Percentiles rank a stretch among this genome's conserved stretches.
Evolutionary conservation across 2,113 vertebrate species (phyloP).

Genomic region (Ranitomeya variabilis): DNA sequence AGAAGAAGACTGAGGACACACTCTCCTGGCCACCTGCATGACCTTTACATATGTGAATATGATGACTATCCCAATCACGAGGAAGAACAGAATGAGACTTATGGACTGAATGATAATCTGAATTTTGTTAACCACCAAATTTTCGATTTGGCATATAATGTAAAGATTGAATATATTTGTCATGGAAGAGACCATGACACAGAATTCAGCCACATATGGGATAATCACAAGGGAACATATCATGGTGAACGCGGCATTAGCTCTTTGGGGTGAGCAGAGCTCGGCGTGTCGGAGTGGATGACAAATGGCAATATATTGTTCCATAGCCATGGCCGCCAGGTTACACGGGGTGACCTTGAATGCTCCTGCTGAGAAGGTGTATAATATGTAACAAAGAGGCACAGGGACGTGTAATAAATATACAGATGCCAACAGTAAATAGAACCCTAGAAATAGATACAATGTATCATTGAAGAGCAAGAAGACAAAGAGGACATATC

Average conservation of each 20-base stretch:
- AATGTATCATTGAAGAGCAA: slow-evolving; percentile 22
- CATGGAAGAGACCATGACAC: background rate
- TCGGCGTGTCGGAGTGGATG: background rate
- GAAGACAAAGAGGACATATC: slow-evolving; percentile 18
- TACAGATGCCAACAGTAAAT: background rate
- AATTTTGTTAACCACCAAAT: background rate
- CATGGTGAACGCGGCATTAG: background rate
- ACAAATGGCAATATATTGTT: slow-evolving; percentile 36
- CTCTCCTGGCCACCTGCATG: slow-evolving; percentile 2
- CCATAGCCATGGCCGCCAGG: slow-evolving; percentile 40
- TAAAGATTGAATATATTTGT: background rate
- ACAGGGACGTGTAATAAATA: background rate
- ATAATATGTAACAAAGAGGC: slow-evolving; percentile 12
- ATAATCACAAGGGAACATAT: background rate
- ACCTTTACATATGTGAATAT: slow-evolving; percentile 32
- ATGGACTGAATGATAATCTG: background rate
- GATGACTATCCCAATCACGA: background rate
- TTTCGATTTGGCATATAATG: background rate
- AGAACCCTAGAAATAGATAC: background rate
- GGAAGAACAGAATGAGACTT: background rate
- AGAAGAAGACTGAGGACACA: slow-evolving; percentile 3
- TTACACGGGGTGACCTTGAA: slow-evolving; percentile 11
- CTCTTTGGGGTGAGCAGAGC: slow-evolving; percentile 3
- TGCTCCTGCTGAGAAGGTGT: background rate
- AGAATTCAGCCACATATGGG: background rate